Base-by-base conservation (phyloP, 2,797 vertebrate species). In the Neoniphon sammara region DNA sequence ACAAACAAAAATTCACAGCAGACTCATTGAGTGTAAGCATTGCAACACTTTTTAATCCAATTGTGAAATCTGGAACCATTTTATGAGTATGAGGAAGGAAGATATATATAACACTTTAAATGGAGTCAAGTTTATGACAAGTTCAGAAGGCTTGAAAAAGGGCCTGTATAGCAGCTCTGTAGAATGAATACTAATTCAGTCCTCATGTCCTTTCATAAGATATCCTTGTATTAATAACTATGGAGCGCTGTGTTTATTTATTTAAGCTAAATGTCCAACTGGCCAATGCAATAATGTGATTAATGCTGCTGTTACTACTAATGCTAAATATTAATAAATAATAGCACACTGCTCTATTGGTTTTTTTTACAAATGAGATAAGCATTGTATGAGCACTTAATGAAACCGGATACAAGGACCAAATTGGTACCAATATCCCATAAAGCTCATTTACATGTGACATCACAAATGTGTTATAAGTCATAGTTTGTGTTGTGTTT, bases 41-140 rank as follows among this genome's bases (percentile, higher is more conserved):
- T 34, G 34, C 34, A 20, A 59, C 57, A 59, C n/a, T 36, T 39
- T 5, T 39, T 20, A 20, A 58, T 36, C 5, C n/a, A 31, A 81
- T 78, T 34, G 44, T 68, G 25, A 75, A 58, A 76, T 72, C 70
- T 69, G 12, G 39, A 72, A 60, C 20, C n/a, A 46, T 25, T 75
- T 10, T 65, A 65, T 82, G 25, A 71, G 46, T 14, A 60, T 67
- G 36, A 57, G 23, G 60, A 53, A 75, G 83, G 64, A 61, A 52
- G 39, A 85, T n/a, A 82, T 69, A 66, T 61, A 58, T 31, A 67
- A 57, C n/a, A 50, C 20, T 81, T 69, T 73, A 59, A 72, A 31
- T 65, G 30, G 76, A 70, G 46, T 66, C 64, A 8, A 23, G 10
- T 67, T 60, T 76, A 66, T 25, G 59, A 20, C 18, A 42, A 31